These are phyloP conservation scores for Empis livida DNA, from an alignment of 2,888 invertebrate species.

Conservation along the genomic window DNA sequence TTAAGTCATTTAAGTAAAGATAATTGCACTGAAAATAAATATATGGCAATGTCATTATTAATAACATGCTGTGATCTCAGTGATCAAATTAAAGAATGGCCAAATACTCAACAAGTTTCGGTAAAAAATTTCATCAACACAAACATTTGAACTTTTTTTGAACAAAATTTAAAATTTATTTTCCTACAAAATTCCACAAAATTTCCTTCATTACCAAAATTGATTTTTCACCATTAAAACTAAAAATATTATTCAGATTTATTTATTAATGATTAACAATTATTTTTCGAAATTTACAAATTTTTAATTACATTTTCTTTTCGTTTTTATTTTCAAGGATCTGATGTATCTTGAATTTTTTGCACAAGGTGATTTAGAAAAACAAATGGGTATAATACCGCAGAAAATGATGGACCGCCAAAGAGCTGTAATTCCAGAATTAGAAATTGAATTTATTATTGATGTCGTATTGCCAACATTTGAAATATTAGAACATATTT, in stretches of 20 bases:
- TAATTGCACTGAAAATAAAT: constrained; percentile 36
- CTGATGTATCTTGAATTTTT: constrained; percentile 74
- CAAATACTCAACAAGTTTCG: constrained; percentile 35
- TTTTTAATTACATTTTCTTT: too few species aligned
- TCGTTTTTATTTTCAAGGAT: constrained; percentile 37
- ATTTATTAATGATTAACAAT: too few species aligned
- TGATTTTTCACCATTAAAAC: too few species aligned
- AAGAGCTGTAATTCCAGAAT: constrained; percentile 65
- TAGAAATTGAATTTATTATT: constrained; percentile 60
- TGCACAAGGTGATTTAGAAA: constrained; percentile 74
- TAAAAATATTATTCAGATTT: too few species aligned
- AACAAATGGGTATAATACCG: constrained; percentile 59
- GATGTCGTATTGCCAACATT: constrained; percentile 14
- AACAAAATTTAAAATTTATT: constrained; percentile 9
- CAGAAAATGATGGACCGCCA: constrained; percentile 69
- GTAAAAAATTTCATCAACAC: constrained; percentile 28
- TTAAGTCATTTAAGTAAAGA: constrained; percentile 35
- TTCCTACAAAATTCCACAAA: too few species aligned
- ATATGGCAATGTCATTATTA: constrained; percentile 53
- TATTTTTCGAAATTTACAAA: too few species aligned
- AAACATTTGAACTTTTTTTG: constrained; percentile 16
- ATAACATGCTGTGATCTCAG: constrained; percentile 81
- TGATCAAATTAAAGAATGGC: constrained; percentile 64
- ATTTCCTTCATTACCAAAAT: too few species aligned
- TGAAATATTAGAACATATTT: constrained; percentile 9